Evolutionary conservation across 2,888 invertebrate species (phyloP), one percentile per base, ranked within the genome.

Genomic region (Drosophila heteroneura): DNA sequence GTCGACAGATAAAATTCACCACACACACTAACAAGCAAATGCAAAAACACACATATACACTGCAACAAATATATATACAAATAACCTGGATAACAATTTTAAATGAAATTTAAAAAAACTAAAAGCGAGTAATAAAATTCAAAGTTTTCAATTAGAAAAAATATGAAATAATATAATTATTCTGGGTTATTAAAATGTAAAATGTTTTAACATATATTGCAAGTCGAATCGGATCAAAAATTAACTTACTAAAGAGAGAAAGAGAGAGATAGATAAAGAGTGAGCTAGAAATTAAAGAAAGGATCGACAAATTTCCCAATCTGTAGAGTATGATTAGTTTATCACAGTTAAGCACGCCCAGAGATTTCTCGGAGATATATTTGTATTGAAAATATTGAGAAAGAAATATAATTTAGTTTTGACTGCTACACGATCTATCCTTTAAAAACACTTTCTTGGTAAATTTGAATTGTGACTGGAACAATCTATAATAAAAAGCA

Each of bases 1-100:
- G 88, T 87, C 87, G 90, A 85, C 87, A 91, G 91, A 92, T 92
- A 91, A 90, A 84, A 88, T 86, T 81, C 81, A 82, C 83, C 82
- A 81, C 77, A 60, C 66, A 59, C 47, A 41, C 33, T 30, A 52
- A 52, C 52, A 58, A 41, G 16, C 58, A 58, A 44, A 16, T 6
- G 41, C 44, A 32, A 32, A 72, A 32, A 72, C 61, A 59, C 56
- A 64, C 59, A 41, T 53, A 22, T 19, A 66, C 74, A 77, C 70
- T 63, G 60, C 6, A 32, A 6, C 6, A 16, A 58, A 44, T 39
- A 53, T 2, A 3, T 16, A 16, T n/a, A n/a, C n/a, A n/a, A n/a
- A n/a, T n/a, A n/a, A n/a, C 22, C 3, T 6, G 14, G 7, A 47
- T 47, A 7, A 22, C 22, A 22, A 16, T 16, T 47, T 4, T 32